Evolutionary conservation across 2,888 invertebrate species (phyloP), one percentile per base, ranked within the genome.

Genomic region (Cantharis rustica): DNA sequence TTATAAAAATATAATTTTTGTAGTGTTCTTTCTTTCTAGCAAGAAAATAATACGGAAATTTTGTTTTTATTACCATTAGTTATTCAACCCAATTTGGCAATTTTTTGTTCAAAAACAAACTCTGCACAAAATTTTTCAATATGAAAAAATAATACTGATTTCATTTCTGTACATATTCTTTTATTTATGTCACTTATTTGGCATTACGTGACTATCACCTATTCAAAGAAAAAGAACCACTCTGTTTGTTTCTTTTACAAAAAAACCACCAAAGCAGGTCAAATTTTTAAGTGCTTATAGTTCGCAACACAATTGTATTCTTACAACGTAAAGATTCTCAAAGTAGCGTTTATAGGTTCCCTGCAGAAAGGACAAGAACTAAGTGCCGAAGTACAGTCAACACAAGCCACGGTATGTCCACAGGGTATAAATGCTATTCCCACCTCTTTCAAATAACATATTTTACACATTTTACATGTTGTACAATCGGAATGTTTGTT

Each of bases 341-440:
- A 91, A 62, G 91, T 92, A 82, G 92, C 93, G 81, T 91, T 90
- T 83, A 96, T 93, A 72, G 91, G 90, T 83, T 92, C 90, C 75
- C 98, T 92, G 89, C 98, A 98, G 84, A 98, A 92, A 62, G 97
- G 96, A 88, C 98, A 98, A 83, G 92, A 93, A 82, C 93, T 92
- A 75, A 97, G 92, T 73, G 95, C 93, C 20, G 96, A 93, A 63
- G 97, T 96, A 90, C 98, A 98, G 85, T 95, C 94, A 73, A 94
- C 93, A 89, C 98, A 98, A 71, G 97, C 94, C 74, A 97, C 95
- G 84, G 98, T 94, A 90, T 98, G 98, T 80, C 97, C 96, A 89
- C 98, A 98, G 70, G 98, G 98, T 84, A 98, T 91, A 89, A 98
- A 98, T 83, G 96, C 95, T 79, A 98, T 94, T 82, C 95, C 95